Evolutionary conservation across 2,888 invertebrate genomes (phyloP), one percentile per base, ranked within the genome.

Genomic region (Acrocyrtus sp.): DNA sequence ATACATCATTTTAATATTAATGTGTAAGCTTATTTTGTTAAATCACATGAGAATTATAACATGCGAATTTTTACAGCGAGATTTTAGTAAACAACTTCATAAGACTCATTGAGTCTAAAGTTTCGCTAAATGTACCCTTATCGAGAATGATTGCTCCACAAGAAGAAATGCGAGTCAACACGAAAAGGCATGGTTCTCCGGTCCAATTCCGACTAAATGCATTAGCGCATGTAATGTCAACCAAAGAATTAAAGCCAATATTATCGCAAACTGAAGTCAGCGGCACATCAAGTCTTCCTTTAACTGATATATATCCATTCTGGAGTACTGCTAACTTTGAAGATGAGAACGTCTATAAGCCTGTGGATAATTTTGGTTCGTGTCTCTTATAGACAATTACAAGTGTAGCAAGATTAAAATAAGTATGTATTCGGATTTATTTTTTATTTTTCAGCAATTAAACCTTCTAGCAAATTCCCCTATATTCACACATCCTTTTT

Each of bases 401-500:
- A 34, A 5, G n/a, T 17, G 17, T 34, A 22, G 10, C 19, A 51
- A 12, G 8, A 10, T 17, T 48, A 48, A 10, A 48, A 48, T 10
- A n/a, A n/a, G 17, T 48, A 8, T 10, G 17, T 47, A 50, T 3
- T 50, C 22, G 12, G 19, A 5, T 12, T 12, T 22, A 2, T 19
- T 24, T 12, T 17, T 22, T 50, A 17, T 34, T 62, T 51, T 24
- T n/a, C 83, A 79, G 79, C 58, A 10, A 51, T 75, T 5, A 58
- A 60, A 17, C 24, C 65, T 41, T 41, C 65, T 0, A 67, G 65
- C 19, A 67, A 73, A 3, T 79, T 87, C 81, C 85, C 84, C 66
- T 88, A 90, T 83, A 89, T 92, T 0, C 95, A 96, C 82, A 95
- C 95, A 29, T 86, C 94, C 22, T 89, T 94, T 83, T 84, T 92